These are phyloP conservation scores for Dilophus febrilis DNA, from an alignment of 2,888 invertebrate genomes.

Conservation along the genomic window DNA sequence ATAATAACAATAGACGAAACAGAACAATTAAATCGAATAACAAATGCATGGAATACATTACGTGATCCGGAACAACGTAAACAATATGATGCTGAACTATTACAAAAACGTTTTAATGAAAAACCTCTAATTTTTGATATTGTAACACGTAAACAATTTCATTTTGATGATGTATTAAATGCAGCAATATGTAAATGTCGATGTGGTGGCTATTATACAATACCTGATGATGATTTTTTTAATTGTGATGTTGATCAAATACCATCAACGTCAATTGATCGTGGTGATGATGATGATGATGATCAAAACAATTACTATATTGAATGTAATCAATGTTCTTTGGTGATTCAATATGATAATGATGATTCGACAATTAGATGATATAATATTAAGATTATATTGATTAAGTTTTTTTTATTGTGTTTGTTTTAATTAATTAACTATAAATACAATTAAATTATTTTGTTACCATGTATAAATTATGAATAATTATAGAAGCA, in stretches of 20 bases:
- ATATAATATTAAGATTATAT: no score
- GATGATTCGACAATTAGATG: no score
- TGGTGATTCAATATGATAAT: conserved; percentile 36
- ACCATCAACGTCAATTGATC: neutral
- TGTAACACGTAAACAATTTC: conserved; percentile 34
- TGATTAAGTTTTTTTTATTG: no score
- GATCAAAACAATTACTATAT: conserved; percentile 31
- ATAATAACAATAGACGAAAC: conserved; percentile 13
- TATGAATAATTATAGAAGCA: no score
- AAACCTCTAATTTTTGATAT: conserved; percentile 42
- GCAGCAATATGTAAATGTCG: conserved; percentile 42
- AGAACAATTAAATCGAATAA: conserved; percentile 35
- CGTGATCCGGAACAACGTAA: conserved; percentile 40
- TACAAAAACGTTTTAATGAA: conserved; percentile 38
- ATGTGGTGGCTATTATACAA: conserved; percentile 42
- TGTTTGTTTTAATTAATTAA: no score
- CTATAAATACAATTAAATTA: no score
- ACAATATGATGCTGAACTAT: conserved; percentile 45
- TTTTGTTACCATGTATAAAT: no score
- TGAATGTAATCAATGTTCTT: conserved; percentile 58
- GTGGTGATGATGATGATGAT: conserved; percentile 3
- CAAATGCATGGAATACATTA: conserved; percentile 54
- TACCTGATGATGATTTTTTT: conserved; percentile 15
- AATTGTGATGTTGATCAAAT: neutral
- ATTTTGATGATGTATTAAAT: conserved; percentile 23